Percentiles rank a stretch among this genome's conserved stretches.
These are phyloP conservation scores for Syngnathus typhle DNA, from an alignment of 2,113 vertebrate genomes.

Conservation along the genomic window DNA sequence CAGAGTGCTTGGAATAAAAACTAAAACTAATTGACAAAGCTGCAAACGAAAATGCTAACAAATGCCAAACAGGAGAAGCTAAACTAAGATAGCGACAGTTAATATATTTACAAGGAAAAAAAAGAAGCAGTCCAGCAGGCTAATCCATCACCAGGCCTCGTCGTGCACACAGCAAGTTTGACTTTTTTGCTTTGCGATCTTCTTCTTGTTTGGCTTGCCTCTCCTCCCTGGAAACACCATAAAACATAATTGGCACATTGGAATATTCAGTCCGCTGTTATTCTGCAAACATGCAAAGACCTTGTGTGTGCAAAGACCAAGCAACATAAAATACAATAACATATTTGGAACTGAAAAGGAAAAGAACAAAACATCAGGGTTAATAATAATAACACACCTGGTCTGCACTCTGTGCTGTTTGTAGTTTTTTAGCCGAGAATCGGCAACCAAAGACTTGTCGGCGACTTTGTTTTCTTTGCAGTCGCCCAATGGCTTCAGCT, in stretches of 20 bases:
- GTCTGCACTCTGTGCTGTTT: conserved; percentile 81
- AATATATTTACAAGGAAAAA: background rate
- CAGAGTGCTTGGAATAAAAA: background rate
- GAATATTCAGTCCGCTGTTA: background rate
- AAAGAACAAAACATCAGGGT: too few relatives aligned
- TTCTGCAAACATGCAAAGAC: too few relatives aligned
- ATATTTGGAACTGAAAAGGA: too few relatives aligned
- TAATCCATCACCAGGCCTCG: conserved; percentile 6
- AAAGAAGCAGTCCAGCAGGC: background rate
- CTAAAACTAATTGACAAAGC: background rate
- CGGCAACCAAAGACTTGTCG: conserved; percentile 51
- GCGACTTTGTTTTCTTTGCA: conserved; percentile 67
- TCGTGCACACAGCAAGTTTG: background rate
- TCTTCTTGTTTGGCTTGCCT: background rate
- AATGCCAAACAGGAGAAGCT: background rate
- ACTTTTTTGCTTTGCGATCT: conserved; percentile 5
- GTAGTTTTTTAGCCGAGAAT: conserved; percentile 72
- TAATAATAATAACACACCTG: conserved; percentile 66
- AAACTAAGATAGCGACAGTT: background rate
- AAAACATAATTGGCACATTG: background rate
- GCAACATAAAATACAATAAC: too few relatives aligned
- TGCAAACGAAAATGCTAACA: background rate
- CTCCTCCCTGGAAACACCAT: background rate
- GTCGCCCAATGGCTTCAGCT: conserved; percentile 81
- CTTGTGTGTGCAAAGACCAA: too few relatives aligned